phyloP scores from a whole-genome alignment of 92 coral and sea anemone species.

The Actinostola sp. region DNA sequence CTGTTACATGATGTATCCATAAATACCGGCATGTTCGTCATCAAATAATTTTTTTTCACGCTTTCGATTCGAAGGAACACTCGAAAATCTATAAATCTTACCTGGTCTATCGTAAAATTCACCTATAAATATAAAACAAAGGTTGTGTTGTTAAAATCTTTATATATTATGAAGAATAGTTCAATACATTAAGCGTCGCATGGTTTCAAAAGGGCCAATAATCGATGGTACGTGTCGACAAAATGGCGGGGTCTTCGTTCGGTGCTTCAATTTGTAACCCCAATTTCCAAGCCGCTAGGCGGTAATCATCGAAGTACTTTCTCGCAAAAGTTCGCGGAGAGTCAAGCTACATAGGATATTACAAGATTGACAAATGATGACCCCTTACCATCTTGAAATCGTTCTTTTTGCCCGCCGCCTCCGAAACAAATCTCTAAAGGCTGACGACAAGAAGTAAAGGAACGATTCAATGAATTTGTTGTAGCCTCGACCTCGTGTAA shows the following conservation, averaged over 20 bases:
- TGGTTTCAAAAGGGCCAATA: not conserved
- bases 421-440: conserved; percentile 30
- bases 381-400: conserved; percentile 84
- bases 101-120: conserved; percentile 99
- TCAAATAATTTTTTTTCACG: not conserved
- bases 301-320: not conserved
- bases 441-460: conserved; percentile 80
- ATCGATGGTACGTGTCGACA: conserved; percentile 7
- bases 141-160: not conserved
- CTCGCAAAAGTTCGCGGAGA: not conserved
- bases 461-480: conserved; percentile 43
- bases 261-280: conserved; percentile 3
- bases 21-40: not conserved
- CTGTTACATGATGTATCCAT: not conserved
- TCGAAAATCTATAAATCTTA: conserved; percentile 35
- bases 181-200: not conserved
- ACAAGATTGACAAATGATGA: conserved; percentile 86
- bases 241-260: conserved; percentile 6
- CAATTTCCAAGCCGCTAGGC: not conserved
- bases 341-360: conserved; percentile 48
- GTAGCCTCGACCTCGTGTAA: conserved; percentile 65
- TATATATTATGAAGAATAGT: too few species aligned
- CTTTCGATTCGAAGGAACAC: not conserved
- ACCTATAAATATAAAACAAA: conserved; percentile 53
- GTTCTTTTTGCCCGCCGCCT: conserved; percentile 55